Conservation (phyloP, 2,113 vertebrate species). For the Lichenostomus cassidix region DNA sequence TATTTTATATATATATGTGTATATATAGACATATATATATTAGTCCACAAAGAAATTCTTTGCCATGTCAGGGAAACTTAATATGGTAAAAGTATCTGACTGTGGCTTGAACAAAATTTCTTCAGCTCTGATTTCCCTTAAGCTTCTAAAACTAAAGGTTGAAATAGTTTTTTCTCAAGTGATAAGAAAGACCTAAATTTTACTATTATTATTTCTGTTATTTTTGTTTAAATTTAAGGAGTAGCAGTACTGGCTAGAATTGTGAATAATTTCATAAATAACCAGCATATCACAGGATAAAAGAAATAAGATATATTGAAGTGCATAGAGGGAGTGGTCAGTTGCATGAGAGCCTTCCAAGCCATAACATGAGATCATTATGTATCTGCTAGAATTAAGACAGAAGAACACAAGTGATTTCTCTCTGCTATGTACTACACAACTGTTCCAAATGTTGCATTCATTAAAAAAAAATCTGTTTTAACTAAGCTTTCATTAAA, state of each 20-base stretch:
- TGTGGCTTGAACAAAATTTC: not conserved
- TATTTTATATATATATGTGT: too few relatives aligned
- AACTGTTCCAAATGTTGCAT: not conserved
- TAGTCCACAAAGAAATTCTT: not conserved
- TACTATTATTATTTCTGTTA: too few relatives aligned
- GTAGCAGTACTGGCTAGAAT: too few relatives aligned
- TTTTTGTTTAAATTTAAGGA: too few relatives aligned
- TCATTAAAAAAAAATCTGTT: not conserved
- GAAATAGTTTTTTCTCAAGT: too few relatives aligned
- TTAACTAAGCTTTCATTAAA: not conserved
- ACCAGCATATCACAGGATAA: not conserved
- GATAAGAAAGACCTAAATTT: too few relatives aligned
- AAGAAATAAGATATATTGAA: not conserved
- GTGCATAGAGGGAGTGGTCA: not conserved
- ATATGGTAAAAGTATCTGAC: not conserved
- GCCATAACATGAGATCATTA: not conserved
- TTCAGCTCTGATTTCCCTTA: not conserved
- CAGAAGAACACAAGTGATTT: not conserved
- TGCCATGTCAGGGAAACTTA: not conserved
- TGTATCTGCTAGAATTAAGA: not conserved
- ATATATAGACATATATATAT: not conserved
- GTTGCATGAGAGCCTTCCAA: not conserved
- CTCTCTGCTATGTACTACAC: not conserved
- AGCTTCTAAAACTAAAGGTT: too few relatives aligned
- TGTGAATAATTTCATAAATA: not conserved